These are phyloP conservation scores for Apamea monoglypha DNA, from an alignment of 2,888 invertebrate species.

Conservation along the genomic window DNA sequence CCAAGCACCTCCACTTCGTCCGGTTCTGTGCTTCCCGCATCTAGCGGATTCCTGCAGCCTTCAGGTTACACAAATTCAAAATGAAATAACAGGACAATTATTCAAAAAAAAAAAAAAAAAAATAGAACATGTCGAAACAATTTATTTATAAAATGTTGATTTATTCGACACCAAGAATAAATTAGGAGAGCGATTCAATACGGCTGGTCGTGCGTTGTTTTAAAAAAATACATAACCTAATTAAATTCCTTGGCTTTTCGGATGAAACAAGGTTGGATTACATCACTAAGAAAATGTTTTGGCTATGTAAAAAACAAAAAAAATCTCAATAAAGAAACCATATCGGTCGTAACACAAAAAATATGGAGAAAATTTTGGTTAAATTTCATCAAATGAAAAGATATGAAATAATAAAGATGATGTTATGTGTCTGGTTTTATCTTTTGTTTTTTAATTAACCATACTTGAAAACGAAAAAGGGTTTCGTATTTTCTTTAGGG, in stretches of 20 bases:
- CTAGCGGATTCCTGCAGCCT: neutral
- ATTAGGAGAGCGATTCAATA: constrained; percentile 26
- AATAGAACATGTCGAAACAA: neutral
- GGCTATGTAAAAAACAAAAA: constrained; percentile 47
- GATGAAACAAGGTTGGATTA: constrained; percentile 60
- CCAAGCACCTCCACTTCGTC: neutral
- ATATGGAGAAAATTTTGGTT: constrained; percentile 40
- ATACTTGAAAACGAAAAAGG: neutral
- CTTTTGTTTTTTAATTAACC: constrained; percentile 33
- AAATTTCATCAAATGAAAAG: constrained; percentile 42
- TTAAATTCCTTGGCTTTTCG: constrained; percentile 61
- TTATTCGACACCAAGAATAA: constrained; percentile 21
- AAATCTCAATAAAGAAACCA: constrained; percentile 58
- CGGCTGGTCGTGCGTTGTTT: constrained; percentile 19
- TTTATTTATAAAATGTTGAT: constrained; percentile 4
- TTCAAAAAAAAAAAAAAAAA: neutral
- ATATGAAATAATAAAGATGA: constrained; percentile 39
- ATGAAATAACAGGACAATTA: neutral
- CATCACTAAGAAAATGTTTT: constrained; percentile 65
- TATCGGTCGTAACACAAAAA: constrained; percentile 55
- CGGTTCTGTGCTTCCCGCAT: neutral
- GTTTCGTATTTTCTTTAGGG: neutral
- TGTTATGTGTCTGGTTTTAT: constrained; percentile 16
- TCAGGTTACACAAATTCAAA: constrained; percentile 3
- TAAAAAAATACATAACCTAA: constrained; percentile 45